Evolutionary conservation across 2,113 vertebrate species (phyloP).

Genomic region (Machaerirhynchus nigripectus): DNA sequence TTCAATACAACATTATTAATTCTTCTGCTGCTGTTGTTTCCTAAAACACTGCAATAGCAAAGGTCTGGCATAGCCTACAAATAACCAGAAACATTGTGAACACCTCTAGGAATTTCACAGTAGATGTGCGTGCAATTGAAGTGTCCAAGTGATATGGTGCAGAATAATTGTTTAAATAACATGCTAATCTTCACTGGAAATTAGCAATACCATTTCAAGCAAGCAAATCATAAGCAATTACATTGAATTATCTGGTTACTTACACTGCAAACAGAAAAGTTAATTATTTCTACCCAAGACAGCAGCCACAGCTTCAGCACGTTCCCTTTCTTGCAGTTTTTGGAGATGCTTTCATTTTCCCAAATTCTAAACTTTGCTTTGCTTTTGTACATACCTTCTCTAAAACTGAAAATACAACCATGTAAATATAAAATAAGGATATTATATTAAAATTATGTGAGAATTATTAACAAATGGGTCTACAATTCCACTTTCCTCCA

Average conservation of each 20-base stretch:
- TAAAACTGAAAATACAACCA: neutral
- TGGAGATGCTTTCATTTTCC: neutral
- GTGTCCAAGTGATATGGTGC: constrained; percentile 17
- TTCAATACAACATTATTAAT: neutral
- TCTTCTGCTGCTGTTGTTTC: neutral
- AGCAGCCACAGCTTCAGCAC: neutral
- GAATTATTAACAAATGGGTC: neutral
- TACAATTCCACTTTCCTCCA: neutral
- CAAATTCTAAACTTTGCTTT: neutral
- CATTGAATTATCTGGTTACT: constrained; percentile 51
- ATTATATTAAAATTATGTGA: neutral
- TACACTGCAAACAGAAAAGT: constrained; percentile 19
- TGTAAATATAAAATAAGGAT: neutral
- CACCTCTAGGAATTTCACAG: constrained; percentile 35
- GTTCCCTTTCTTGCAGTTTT: neutral
- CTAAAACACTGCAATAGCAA: neutral
- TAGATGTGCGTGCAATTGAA: neutral
- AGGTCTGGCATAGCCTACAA: neutral
- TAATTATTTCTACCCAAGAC: constrained; percentile 9
- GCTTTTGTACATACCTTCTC: neutral
- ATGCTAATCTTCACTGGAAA: constrained; percentile 43
- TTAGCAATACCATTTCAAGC: constrained; percentile 50
- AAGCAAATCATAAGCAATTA: constrained; percentile 47
- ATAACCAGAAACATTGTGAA: neutral
- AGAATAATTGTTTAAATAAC: constrained; percentile 59